These are phyloP conservation scores for Dryoscopus gambensis DNA, from an alignment of 2,113 vertebrate species.

Conservation along the genomic window DNA sequence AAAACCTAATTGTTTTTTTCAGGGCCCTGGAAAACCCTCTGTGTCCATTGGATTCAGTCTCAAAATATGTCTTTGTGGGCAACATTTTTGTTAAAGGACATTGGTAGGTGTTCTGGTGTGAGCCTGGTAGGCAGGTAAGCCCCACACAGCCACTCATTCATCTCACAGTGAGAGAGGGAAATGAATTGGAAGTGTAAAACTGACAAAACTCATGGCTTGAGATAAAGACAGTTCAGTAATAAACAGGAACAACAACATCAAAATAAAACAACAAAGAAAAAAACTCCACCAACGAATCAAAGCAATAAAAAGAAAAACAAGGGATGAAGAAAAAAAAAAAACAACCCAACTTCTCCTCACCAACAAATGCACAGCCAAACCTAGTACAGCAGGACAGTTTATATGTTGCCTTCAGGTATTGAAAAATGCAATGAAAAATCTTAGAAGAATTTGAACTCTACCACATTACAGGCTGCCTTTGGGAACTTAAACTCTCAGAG, in stretches of 20 bases:
- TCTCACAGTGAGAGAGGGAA: neutral
- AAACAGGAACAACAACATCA: neutral
- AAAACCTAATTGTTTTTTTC: neutral
- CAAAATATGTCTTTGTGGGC: neutral
- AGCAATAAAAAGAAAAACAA: neutral
- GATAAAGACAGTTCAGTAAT: neutral
- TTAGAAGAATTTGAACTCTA: neutral
- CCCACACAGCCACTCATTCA: rapidly evolving
- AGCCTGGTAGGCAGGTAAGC: neutral
- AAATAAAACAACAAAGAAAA: neutral
- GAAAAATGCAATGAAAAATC: neutral
- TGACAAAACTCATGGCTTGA: neutral
- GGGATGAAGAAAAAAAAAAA: neutral
- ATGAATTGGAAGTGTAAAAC: neutral
- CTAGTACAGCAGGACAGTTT: neutral
- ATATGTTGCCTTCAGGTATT: neutral
- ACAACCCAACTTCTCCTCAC: neutral
- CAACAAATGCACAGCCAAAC: neutral
- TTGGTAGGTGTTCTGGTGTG: neutral
- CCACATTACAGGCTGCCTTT: neutral
- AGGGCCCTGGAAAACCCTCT: neutral
- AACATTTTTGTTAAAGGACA: neutral
- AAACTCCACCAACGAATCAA: rapidly evolving
- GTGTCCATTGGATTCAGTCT: neutral
- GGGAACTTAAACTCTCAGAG: neutral